Evolutionary conservation across 1,140 invertebrate genomes (phyloP).

Genomic region (Lamellibrachia luymesi): DNA sequence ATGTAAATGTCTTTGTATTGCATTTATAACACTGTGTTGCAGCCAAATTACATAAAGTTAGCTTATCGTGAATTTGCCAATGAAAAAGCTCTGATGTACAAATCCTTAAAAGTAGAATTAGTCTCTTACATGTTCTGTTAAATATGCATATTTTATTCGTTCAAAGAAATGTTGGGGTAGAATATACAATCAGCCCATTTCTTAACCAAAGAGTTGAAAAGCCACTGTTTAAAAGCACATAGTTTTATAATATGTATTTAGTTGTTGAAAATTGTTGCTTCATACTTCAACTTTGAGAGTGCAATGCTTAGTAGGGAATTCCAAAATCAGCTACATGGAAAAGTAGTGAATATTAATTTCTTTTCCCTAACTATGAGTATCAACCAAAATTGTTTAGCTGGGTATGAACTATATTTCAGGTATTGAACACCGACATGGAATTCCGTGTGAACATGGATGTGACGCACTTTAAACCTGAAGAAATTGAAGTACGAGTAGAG

Average conservation of each 20-base stretch:
- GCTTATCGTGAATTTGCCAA: background rate
- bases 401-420: slow-evolving; percentile 15
- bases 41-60: background rate
- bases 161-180: background rate
- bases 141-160: background rate
- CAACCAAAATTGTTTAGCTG: background rate
- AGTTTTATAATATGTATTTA: background rate
- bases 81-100: background rate
- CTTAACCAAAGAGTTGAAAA: too few species aligned
- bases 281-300: too few species aligned
- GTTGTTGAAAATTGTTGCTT: background rate
- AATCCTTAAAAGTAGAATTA: background rate
- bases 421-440: slow-evolving; percentile 35
- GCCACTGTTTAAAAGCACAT: too few species aligned
- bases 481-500: slow-evolving; percentile 47
- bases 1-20: background rate
- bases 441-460: slow-evolving; percentile 49
- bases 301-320: background rate
- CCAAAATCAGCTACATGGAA: background rate
- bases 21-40: background rate
- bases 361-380: background rate
- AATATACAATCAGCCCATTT: background rate
- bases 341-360: background rate
- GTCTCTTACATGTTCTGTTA: background rate
- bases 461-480: slow-evolving; percentile 47